These are phyloP conservation scores for Gymnocheta viridis DNA, from an alignment of 2,888 invertebrate genomes.

Conservation along the genomic window DNA sequence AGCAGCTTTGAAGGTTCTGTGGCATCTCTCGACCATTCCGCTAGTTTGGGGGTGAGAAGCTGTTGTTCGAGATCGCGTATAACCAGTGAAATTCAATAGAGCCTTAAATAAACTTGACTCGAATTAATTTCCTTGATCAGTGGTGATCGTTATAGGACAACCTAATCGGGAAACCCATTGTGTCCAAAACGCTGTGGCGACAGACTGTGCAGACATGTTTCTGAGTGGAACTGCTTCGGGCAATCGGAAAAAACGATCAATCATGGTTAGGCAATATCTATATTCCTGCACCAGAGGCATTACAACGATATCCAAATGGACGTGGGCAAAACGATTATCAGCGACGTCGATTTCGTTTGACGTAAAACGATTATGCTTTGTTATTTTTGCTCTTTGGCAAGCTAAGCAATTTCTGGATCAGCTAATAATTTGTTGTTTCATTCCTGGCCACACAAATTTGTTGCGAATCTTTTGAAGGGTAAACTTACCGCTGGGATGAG, in stretches of 20 bases:
- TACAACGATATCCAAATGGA: slow-evolving; percentile 3
- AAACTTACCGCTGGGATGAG: no score
- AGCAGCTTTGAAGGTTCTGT: no score
- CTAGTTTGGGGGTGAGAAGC: no score
- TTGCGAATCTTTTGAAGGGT: no score
- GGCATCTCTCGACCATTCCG: no score
- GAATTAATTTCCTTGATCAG: no score
- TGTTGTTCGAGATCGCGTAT: no score
- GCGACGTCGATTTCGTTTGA: slow-evolving; percentile 11
- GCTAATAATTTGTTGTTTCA: neutral
- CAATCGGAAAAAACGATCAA: neutral
- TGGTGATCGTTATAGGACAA: no score
- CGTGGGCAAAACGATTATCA: slow-evolving; percentile 19
- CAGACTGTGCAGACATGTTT: neutral
- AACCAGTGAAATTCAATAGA: no score
- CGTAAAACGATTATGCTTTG: slow-evolving; percentile 6
- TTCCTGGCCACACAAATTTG: neutral
- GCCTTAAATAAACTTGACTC: no score
- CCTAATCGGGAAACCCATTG: neutral
- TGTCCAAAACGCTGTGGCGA: neutral
- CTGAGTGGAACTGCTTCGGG: neutral
- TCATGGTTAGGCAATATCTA: neutral
- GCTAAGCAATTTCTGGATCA: slow-evolving; percentile 1
- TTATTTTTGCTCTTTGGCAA: slow-evolving; percentile 15
- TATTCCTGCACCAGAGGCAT: neutral